Base-by-base conservation (phyloP, 2,797 vertebrate species). In the Poeciliopsis turneri region DNA sequence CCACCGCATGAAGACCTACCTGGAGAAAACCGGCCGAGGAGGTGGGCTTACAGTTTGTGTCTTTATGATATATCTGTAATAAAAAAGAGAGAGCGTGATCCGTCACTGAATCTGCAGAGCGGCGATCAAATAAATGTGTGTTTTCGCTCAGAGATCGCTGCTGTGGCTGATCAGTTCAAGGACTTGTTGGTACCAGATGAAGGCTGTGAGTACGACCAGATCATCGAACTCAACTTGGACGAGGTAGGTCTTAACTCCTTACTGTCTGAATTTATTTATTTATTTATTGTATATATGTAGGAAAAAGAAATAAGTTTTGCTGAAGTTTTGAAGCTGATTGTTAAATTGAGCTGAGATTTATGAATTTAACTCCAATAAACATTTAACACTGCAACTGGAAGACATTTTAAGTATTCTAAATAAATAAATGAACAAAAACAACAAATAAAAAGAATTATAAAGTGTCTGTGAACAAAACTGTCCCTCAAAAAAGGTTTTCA, bases 201-300 rank as follows among this genome's bases (percentile, higher is more conserved):
- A 30, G 97, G 96, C 82, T 99, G 98, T 91, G 94, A 97, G 1
- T 99, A 99, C 18, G 98, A 99, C 94, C 96, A 99, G 74, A 0
- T 97, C 87, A 92, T 99, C 80, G 98, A 99, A 94, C 94, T 99
- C 86, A 98, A 99, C 93, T 96, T 99, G 91, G 96, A 78, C 9
- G 95, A 98, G 96, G 98, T 98, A 28, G 25, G 36, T 28, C 72
- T 20, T 64, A 72, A 33, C 18, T 5, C 2, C 13, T 46, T 46
- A 8, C 41, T 36, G 68, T 8, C 23, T 28, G 68, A 45, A n/a
- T 28, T 45, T n/a, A n/a, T n/a, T n/a, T n/a, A n/a, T 70, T 45
- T n/a, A 25, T 53, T 53, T 10, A 23, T 7, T 4, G 11, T 1
- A 25, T 36, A 25, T 1, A 41, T 72, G 15, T 36, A 9, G n/a